Conservation (phyloP, 2,797 vertebrate species). For the Microctenopoma steveboyesi region DNA sequence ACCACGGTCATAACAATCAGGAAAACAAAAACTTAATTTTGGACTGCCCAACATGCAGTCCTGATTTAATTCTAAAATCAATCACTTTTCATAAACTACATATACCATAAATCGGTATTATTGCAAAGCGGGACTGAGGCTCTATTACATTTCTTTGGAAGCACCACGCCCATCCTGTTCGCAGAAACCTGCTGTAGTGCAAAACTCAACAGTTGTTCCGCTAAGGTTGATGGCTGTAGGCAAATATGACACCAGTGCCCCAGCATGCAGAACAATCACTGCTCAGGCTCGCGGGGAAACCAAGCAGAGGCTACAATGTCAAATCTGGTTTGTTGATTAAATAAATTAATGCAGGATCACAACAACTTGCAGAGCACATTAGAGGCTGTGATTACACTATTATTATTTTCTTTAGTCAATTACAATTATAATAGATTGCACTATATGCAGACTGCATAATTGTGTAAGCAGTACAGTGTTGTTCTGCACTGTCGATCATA, state of each 20-base stretch:
- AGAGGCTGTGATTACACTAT: constrained; percentile 54
- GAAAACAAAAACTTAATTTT: constrained; percentile 58
- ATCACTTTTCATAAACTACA: constrained; percentile 42
- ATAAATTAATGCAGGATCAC: constrained; percentile 63
- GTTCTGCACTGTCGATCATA: constrained; percentile 9
- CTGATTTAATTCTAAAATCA: constrained; percentile 66
- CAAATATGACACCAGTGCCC: constrained; percentile 7
- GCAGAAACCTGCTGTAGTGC: neutral
- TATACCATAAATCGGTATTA: constrained; percentile 40
- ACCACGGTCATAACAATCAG: constrained; percentile 45
- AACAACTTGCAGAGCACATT: constrained; percentile 55
- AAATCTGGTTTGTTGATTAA: constrained; percentile 57
- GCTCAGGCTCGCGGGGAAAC: constrained; percentile 21
- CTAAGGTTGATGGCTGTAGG: constrained; percentile 26
- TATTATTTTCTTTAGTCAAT: constrained; percentile 62
- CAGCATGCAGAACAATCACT: constrained; percentile 34
- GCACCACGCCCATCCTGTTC: constrained; percentile 1
- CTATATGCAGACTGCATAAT: constrained; percentile 43
- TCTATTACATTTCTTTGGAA: constrained; percentile 26
- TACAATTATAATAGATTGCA: constrained; percentile 48
- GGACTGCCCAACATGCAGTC: constrained; percentile 28
- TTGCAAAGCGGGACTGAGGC: constrained; percentile 40
- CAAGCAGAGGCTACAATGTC: constrained; percentile 19
- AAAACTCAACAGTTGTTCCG: constrained; percentile 29
- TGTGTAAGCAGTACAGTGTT: constrained; percentile 15